A percentile compares a stretch with the other conserved stretches of the same genome.
phyloP scores from a whole-genome alignment of 2,113 vertebrate genomes.

The Hemiprocne comata region DNA sequence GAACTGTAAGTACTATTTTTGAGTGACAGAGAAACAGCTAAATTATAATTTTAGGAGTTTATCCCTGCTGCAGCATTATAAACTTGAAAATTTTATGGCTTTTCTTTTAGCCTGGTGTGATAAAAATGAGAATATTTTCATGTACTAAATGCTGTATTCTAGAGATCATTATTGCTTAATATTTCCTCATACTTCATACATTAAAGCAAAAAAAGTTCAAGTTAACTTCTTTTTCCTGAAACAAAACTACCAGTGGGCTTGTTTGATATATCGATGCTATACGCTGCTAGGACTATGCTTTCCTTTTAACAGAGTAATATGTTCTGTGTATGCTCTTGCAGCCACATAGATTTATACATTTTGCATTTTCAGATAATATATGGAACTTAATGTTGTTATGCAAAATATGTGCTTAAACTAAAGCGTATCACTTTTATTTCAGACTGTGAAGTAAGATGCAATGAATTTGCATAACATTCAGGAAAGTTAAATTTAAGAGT shows the following conservation, averaged over 20 bases:
- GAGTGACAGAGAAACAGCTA: slow-evolving; percentile 5
- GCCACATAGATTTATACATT: neutral
- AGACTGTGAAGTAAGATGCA: neutral
- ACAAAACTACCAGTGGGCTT: slow-evolving; percentile 28
- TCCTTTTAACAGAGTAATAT: slow-evolving; percentile 14
- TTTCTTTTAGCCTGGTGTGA: neutral
- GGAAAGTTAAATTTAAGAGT: slow-evolving; percentile 14
- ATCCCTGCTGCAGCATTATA: neutral
- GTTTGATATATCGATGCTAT: slow-evolving; percentile 28
- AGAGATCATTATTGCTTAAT: neutral
- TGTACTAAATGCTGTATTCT: slow-evolving; percentile 19
- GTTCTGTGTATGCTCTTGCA: slow-evolving; percentile 36
- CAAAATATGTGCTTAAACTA: slow-evolving; percentile 36
- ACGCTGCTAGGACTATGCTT: neutral
- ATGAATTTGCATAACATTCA: slow-evolving; percentile 51
- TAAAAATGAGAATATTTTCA: slow-evolving; percentile 1
- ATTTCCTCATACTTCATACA: slow-evolving; percentile 6
- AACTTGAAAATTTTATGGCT: neutral
- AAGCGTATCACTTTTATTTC: slow-evolving; percentile 4
- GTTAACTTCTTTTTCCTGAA: neutral
- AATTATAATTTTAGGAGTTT: slow-evolving; percentile 19
- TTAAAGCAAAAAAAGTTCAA: neutral
- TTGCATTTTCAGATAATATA: slow-evolving; percentile 52
- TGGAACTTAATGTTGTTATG: slow-evolving; percentile 43
- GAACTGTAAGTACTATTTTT: neutral